phyloP scores from a whole-genome alignment of 2,797 vertebrate genomes.

The Arnoldichthys spilopterus region DNA sequence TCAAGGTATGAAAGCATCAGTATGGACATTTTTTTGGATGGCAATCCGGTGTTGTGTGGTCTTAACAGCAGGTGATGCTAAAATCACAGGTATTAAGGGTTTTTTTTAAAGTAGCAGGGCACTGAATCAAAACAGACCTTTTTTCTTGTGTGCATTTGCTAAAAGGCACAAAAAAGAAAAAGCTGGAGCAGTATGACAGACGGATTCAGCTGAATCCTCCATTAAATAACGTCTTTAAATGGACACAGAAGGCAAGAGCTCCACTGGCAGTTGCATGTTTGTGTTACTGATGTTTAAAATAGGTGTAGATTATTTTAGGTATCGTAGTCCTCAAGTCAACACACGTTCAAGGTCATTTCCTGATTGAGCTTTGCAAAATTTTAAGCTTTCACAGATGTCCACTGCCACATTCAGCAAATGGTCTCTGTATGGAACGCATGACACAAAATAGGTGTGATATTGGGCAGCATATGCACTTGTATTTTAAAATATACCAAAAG shows the following conservation, averaged over 20 bases:
- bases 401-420: not conserved
- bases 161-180: not conserved
- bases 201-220: not conserved
- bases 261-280: not conserved
- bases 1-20: not conserved
- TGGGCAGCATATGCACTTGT: not conserved
- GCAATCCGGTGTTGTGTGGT: not conserved
- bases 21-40: constrained; percentile 12
- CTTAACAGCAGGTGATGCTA: constrained; percentile 35
- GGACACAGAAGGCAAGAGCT: not conserved
- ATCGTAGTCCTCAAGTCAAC: not conserved
- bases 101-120: not conserved
- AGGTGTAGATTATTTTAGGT: not conserved
- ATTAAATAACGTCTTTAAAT: not conserved
- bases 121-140: not conserved
- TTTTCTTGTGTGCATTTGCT: not conserved
- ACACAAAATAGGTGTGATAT: not conserved
- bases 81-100: not conserved
- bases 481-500: not conserved
- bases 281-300: not conserved
- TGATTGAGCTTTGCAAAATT: not conserved
- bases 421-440: not conserved
- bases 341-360: not conserved
- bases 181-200: not conserved
- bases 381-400: not conserved